Conservation (phyloP, 1,140 invertebrate species). For the Drosophila obscura region DNA sequence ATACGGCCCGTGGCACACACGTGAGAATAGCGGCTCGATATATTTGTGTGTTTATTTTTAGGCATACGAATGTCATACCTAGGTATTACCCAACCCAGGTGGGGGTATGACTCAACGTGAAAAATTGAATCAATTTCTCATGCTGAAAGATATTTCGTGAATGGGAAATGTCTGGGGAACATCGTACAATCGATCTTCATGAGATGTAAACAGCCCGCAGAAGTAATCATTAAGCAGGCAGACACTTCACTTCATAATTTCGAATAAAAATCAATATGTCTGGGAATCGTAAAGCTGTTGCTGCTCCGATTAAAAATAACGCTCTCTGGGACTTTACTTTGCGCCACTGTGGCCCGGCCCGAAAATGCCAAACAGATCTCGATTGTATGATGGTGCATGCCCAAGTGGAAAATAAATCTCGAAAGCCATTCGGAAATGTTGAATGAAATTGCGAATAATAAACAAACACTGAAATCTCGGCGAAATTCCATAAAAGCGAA, state of each 20-base stretch:
- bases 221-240: slow-evolving; percentile 17
- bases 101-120: background rate
- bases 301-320: slow-evolving; percentile 32
- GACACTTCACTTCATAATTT: slow-evolving; percentile 27
- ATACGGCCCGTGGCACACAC: slow-evolving; percentile 40
- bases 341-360: slow-evolving; percentile 1
- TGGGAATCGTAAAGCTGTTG: slow-evolving; percentile 35
- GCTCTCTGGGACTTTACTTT: slow-evolving; percentile 12
- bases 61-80: slow-evolving; percentile 8
- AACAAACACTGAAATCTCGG: slow-evolving; percentile 41
- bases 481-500: slow-evolving; percentile 56
- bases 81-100: slow-evolving; percentile 6
- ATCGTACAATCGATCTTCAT: slow-evolving; percentile 1
- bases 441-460: slow-evolving; percentile 48
- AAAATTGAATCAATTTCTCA: slow-evolving; percentile 2
- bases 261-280: slow-evolving; percentile 23
- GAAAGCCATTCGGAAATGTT: slow-evolving; percentile 48
- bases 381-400: slow-evolving; percentile 43
- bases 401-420: slow-evolving; percentile 42
- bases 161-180: background rate
- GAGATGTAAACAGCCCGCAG: slow-evolving; percentile 4
- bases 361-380: slow-evolving; percentile 19
- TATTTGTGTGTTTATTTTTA: slow-evolving; percentile 24
- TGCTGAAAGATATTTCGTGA: background rate
- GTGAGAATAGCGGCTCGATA: background rate